These are phyloP conservation scores for Protosalanx chinensis DNA, from an alignment of 2,797 vertebrate genomes.

Conservation along the genomic window DNA sequence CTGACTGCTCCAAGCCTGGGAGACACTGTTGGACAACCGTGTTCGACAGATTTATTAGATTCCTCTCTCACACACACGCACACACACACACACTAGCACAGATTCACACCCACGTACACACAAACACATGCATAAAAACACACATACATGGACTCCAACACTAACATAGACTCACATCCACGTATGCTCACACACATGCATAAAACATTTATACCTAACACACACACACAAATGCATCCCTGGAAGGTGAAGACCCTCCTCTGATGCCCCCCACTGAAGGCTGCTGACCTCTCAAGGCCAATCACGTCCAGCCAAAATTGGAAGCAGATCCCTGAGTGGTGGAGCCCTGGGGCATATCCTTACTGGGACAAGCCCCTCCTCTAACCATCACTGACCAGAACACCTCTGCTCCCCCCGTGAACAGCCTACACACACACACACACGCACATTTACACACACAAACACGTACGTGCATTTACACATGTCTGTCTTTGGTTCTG, in stretches of 20 bases:
- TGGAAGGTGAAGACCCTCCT: conserved; percentile 27
- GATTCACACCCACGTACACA: not conserved
- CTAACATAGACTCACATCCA: conserved; percentile 13
- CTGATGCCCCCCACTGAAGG: conserved; percentile 2
- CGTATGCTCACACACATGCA: conserved; percentile 16
- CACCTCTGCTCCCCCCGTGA: conserved; percentile 18
- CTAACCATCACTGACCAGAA: conserved; percentile 17
- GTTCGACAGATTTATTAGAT: conserved; percentile 36
- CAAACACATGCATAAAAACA: conserved; percentile 17
- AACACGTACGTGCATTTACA: not conserved
- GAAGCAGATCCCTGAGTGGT: conserved; percentile 25
- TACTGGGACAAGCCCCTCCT: conserved; percentile 21
- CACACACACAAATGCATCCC: conserved; percentile 22
- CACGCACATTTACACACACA: not conserved
- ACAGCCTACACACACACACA: not conserved
- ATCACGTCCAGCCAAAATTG: conserved; percentile 25
- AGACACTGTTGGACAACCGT: conserved; percentile 14
- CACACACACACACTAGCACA: conserved; percentile 16
- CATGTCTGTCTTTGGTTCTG: not conserved
- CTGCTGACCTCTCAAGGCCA: conserved; percentile 5
- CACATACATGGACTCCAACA: conserved; percentile 10
- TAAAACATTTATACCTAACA: not conserved
- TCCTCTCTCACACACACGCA: conserved; percentile 14
- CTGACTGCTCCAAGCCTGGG: not conserved
- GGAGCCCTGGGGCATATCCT: conserved; percentile 24